Evolutionary conservation across 2,888 invertebrate species (phyloP).

Genomic region (Phoronis australis): DNA sequence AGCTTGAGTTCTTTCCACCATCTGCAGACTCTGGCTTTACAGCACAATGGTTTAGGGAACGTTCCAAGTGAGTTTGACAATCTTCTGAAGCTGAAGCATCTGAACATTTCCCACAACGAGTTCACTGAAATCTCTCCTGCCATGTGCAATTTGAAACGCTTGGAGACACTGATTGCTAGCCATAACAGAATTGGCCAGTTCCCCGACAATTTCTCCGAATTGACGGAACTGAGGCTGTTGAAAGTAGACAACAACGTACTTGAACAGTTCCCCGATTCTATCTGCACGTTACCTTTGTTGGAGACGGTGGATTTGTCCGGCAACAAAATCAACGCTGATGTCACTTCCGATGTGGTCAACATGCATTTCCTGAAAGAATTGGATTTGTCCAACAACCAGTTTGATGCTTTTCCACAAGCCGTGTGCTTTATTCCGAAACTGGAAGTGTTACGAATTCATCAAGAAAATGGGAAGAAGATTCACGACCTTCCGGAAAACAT

Average conservation of each 20-base stretch:
- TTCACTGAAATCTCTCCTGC: slow-evolving; percentile 31
- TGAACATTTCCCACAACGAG: slow-evolving; percentile 32
- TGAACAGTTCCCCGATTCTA: slow-evolving; percentile 22
- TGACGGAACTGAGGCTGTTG: slow-evolving; percentile 26
- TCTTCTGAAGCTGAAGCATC: slow-evolving; percentile 27
- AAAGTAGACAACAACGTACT: slow-evolving; percentile 29
- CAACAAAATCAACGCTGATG: slow-evolving; percentile 27
- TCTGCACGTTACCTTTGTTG: slow-evolving; percentile 26
- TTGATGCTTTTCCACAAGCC: slow-evolving; percentile 38
- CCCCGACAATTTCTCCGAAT: slow-evolving; percentile 26
- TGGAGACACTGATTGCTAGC: slow-evolving; percentile 30
- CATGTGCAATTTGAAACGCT: slow-evolving; percentile 22
- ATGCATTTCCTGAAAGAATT: slow-evolving; percentile 52
- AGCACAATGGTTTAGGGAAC: slow-evolving; percentile 28
- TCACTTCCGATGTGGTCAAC: slow-evolving; percentile 70
- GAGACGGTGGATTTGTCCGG: slow-evolving; percentile 29
- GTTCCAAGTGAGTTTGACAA: slow-evolving; percentile 37
- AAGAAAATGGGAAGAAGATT: slow-evolving; percentile 33
- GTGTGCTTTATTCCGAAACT: slow-evolving; percentile 35
- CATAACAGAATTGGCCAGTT: slow-evolving; percentile 27
- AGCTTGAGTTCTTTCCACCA: slow-evolving; percentile 29
- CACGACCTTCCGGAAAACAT: slow-evolving; percentile 35
- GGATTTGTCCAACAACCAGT: slow-evolving; percentile 41
- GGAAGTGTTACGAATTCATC: slow-evolving; percentile 33
- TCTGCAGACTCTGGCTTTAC: slow-evolving; percentile 22